phyloP scores from a whole-genome alignment of 2,797 vertebrate genomes.

The Champsocephalus esox region DNA sequence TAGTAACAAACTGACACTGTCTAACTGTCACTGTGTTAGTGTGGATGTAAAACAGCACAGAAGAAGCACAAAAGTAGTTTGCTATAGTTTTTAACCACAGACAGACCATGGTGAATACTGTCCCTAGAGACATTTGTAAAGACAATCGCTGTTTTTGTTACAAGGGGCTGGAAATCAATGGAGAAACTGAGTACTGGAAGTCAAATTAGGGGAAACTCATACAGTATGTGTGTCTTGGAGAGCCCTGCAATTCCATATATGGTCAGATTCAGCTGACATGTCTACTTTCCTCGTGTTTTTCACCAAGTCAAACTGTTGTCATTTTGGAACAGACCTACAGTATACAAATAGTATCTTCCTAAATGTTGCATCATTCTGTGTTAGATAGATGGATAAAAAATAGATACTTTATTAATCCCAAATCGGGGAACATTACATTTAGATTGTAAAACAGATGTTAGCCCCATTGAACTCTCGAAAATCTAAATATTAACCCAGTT shows the following conservation, averaged over 20 bases:
- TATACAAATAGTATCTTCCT: not conserved
- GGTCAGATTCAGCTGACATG: not conserved
- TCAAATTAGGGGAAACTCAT: not conserved
- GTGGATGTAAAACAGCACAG: no score
- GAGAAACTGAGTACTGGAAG: not conserved
- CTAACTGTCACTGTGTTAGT: no score
- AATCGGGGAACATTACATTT: not conserved
- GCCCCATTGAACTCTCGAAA: no score
- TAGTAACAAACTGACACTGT: no score
- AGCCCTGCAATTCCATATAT: not conserved
- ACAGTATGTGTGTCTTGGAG: no score
- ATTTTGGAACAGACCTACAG: not conserved
- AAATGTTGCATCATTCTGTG: not conserved
- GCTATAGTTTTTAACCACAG: no score
- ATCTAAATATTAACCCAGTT: not conserved
- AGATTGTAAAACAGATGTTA: not conserved
- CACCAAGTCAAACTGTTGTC: no score
- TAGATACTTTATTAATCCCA: no score
- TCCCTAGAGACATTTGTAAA: not conserved
- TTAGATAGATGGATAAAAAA: no score
- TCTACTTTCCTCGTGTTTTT: not conserved
- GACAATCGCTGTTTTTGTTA: not conserved
- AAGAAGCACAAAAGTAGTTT: no score
- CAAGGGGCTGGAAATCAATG: constrained; percentile 3
- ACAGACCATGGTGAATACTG: no score